Base-by-base conservation (phyloP, 2,888 invertebrate species). In the Acanthococcus lagerstroemiae region DNA sequence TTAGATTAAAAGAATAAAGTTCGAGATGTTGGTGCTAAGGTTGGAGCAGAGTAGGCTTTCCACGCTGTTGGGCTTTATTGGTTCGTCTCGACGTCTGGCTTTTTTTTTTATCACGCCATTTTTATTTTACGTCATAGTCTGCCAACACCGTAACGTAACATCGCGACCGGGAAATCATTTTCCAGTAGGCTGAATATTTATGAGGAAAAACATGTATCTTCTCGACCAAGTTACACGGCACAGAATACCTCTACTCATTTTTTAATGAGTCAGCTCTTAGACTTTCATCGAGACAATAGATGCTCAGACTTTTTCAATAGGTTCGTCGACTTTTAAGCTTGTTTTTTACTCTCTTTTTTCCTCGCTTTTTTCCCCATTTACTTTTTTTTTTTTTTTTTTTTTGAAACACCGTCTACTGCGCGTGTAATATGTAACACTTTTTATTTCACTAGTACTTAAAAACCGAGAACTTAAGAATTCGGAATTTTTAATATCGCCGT, bases 201-300 rank as follows among this genome's bases (percentile, higher is more conserved):
- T 61, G 48, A 61, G 61, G 61, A 48, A 61, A 58, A 61, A 61
- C 61, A 61, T 61, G 61, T 61, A 61, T 61, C 61, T 61, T 61
- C 48, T 61, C 61, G 30, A 30, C 27, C 21, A 50, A 61, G 61
- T 37, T 50, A 27, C 37, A 61, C 19, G 9, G 58, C 58, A 37
- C 61, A 61, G 52, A 61, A 61, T 61, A 61, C 52, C 61, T 61
- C 52, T 61, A 61, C 61, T 61, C 61, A 61, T 50, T 61, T 61
- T 61, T 61, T 61, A 61, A 61, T 61, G 61, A 61, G 61, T 61
- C 61, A 61, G 61, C 61, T 61, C 61, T 61, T 61, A 61, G 61
- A 52, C 52, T 61, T 61, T 61, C 52, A 61, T 37, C 61, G 61
- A 61, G 52, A 61, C 61, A 61, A 61, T 61, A 61, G 61, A 61